Base-by-base conservation (phyloP, 2,888 invertebrate species). In the Linnaemya tessellans region DNA sequence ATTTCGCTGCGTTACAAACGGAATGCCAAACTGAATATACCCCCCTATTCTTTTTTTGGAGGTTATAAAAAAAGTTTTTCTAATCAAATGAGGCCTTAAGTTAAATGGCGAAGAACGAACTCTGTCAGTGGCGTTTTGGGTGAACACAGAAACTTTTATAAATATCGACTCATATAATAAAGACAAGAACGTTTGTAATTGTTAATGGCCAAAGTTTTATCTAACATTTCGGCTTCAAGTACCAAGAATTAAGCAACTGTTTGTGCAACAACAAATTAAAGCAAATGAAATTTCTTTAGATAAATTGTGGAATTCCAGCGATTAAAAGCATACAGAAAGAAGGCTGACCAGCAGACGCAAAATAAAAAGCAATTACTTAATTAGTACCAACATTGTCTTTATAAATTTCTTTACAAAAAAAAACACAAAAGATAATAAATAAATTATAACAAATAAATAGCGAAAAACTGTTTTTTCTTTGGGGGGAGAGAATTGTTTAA, bases 351-450 rank as follows among this genome's bases (percentile, higher is more conserved):
- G 22, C 22, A 54, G 38, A 56, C 3, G 22, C 10, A 41, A 35
- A 65, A 30, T 35, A 65, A 80, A 86, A 84, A 75, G 71, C 87
- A 87, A 86, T 87, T 87, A 87, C 80, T 85, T 87, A 87, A 87
- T 87, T 87, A 87, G 74, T 58, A 22, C 30, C 22, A 41, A 25
- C 18, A 65, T 3, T 65, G 22, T 30, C 3, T 25, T 58, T 0
- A 2, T 4, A 11, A 60, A 11, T 18, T 60, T 60, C 7, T 18
- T 1, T 5, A 49, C 18, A 49, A 49, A 49, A 46, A 18, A n/a
- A 49, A 49, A 35, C 8, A 7, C 15, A 18, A 13, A 43, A 49
- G 18, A 38, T n/a, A 20, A 18, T 10, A 18, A 18, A 51, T 4
- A 46, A 30, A 46, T 60, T 4, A 46, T 11, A 5, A 10, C n/a